Percentiles rank a stretch among this genome's conserved stretches.
Evolutionary conservation across 2,888 invertebrate species (phyloP).

Genomic region (Apodemia duryi): DNA sequence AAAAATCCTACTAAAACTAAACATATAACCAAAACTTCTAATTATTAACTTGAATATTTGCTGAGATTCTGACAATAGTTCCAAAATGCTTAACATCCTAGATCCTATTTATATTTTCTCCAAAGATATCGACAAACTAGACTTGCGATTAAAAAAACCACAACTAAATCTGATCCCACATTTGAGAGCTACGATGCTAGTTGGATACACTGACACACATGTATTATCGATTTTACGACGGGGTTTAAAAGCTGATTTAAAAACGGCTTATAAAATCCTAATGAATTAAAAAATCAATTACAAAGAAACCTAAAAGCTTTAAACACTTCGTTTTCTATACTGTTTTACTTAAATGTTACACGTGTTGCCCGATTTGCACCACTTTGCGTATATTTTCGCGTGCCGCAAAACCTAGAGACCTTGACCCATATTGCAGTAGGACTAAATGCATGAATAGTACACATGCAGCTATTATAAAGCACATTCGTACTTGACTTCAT

Average conservation of each 20-base stretch:
- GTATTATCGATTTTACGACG: no score
- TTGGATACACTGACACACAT: no score
- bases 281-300: background rate
- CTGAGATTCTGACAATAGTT: no score
- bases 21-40: no score
- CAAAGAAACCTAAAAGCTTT: background rate
- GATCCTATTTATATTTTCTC: no score
- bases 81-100: no score
- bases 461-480: background rate
- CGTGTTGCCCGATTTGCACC: slow-evolving; percentile 18
- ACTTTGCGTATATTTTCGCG: slow-evolving; percentile 26
- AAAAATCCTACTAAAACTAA: no score
- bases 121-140: no score
- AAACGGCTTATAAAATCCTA: no score
- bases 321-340: background rate
- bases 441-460: slow-evolving; percentile 23
- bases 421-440: slow-evolving; percentile 37
- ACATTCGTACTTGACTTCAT: background rate
- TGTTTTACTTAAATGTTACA: slow-evolving; percentile 1
- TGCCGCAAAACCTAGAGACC: slow-evolving; percentile 35
- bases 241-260: no score
- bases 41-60: no score
- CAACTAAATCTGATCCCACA: background rate
- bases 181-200: background rate
- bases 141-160: no score